Conservation (phyloP, 2,113 vertebrate species). For the Hystrix cristata region DNA sequence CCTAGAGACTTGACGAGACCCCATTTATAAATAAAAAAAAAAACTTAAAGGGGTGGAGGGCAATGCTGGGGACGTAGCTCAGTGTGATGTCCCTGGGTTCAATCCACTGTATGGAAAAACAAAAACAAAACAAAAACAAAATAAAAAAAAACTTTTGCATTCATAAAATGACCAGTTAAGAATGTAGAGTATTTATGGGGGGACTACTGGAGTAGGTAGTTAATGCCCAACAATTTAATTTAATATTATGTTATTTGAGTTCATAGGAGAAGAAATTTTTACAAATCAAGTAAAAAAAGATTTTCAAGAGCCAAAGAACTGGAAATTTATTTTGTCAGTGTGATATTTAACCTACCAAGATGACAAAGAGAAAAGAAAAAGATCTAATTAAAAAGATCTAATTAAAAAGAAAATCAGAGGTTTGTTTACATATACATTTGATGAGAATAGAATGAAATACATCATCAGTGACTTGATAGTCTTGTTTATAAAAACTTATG, state of each 20-base stretch:
- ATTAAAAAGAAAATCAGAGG: not conserved
- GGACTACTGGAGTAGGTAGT: not conserved
- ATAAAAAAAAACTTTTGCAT: not conserved
- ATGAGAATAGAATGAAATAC: not conserved
- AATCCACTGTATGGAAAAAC: not conserved
- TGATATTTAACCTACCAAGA: not conserved
- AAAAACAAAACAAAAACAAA: not conserved
- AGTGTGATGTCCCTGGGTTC: not conserved
- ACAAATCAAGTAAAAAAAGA: not conserved
- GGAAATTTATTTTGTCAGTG: not conserved
- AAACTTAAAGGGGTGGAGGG: not conserved
- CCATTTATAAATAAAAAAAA: not conserved
- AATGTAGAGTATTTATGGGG: not conserved
- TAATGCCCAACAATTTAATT: not conserved
- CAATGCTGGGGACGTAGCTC: not conserved
- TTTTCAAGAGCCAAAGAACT: not conserved
- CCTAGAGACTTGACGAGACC: not conserved
- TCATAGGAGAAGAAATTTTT: not conserved
- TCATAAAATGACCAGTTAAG: not conserved
- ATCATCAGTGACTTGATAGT: not conserved
- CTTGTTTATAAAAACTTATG: not conserved
- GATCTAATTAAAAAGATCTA: not conserved
- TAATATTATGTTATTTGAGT: not conserved
- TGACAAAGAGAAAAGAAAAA: not conserved
- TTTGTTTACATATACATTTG: not conserved